Evolutionary conservation across 1,140 invertebrate genomes (phyloP), one percentile per base, ranked within the genome.

Genomic region (Pogonognathellus flavescens): DNA sequence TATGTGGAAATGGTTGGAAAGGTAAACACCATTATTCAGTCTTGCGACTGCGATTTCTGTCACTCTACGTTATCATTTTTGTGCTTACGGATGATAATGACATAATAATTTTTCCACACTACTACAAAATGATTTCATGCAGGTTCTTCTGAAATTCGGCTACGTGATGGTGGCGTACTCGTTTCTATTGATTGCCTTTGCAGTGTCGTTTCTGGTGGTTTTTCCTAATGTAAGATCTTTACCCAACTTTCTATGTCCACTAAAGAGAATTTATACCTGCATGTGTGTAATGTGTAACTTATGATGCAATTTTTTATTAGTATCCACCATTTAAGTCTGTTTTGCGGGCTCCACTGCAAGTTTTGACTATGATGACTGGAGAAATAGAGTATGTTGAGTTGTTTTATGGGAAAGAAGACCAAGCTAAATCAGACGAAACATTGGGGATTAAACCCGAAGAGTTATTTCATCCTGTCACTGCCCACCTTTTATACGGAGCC

Each of bases 1-100:
- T 96, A 96, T 88, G 93, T 96, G 5, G 95, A 96, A 90, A 96
- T 96, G 95, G 95, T 96, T 89, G 94, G 94, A 10, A 95, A 90
- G 92, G 95, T 95, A 49, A 93, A 95, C 3, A 16, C 3, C 18
- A 1, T 25, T 13, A 70, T 70, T 13, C 3, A 1, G 31, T 25
- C 66, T 41, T 16, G 11, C 1, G 66, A 20, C n/a, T 25, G 3
- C 20, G 31, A 41, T 25, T 22, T 70, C 10, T 70, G 53, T 14
- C 11, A n/a, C 3, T 57, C n/a, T 14, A 57, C n/a, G n/a, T n/a
- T n/a, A n/a, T n/a, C n/a, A n/a, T n/a, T n/a, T n/a, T 13, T 14
- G 53, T 4, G 53, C 11, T 57, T 4, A 11, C 10, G 11, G 11
- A 70, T 70, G 7, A 22, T n/a, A n/a, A n/a, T n/a, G n/a, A n/a